phyloP scores from a whole-genome alignment of 2,888 invertebrate genomes.

The Lycocerus yunnanus region DNA sequence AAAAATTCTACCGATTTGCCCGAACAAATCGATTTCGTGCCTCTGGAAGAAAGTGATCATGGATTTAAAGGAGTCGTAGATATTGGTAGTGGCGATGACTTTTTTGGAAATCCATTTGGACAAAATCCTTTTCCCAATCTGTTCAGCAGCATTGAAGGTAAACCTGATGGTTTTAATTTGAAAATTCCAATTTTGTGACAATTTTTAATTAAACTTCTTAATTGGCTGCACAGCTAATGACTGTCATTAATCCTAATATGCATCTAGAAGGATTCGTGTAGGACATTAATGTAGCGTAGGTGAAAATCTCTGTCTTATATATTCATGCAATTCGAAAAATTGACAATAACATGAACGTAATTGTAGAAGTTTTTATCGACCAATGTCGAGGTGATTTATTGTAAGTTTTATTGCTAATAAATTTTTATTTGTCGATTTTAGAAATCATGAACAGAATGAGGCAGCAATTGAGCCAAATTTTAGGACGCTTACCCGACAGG shows the following conservation, averaged over 20 bases:
- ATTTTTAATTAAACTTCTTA: slow-evolving; percentile 5
- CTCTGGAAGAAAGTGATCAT: slow-evolving; percentile 9
- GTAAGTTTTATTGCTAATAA: not conserved
- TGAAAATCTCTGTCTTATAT: not conserved
- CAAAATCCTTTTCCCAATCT: slow-evolving; percentile 19
- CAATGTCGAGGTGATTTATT: not conserved
- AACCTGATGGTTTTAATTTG: not conserved
- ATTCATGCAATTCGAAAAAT: not conserved
- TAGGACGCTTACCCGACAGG: slow-evolving; percentile 39
- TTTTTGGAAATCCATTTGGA: slow-evolving; percentile 21
- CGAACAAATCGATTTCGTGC: slow-evolving; percentile 20
- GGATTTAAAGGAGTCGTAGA: slow-evolving; percentile 18
- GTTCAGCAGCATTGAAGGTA: slow-evolving; percentile 16
- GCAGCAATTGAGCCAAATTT: slow-evolving; percentile 45
- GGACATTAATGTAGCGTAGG: not conserved
- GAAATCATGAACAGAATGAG: slow-evolving; percentile 46
- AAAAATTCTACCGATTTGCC: not conserved
- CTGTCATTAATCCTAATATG: slow-evolving; percentile 17
- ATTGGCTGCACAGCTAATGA: not conserved
- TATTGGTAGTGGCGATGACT: slow-evolving; percentile 15
- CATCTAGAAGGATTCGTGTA: slow-evolving; percentile 20
- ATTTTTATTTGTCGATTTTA: slow-evolving; percentile 34
- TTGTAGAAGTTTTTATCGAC: not conserved
- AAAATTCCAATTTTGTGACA: slow-evolving; percentile 6
- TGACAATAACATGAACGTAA: not conserved